These are phyloP conservation scores for Muscina levida DNA, from an alignment of 2,888 invertebrate genomes.

Conservation along the genomic window DNA sequence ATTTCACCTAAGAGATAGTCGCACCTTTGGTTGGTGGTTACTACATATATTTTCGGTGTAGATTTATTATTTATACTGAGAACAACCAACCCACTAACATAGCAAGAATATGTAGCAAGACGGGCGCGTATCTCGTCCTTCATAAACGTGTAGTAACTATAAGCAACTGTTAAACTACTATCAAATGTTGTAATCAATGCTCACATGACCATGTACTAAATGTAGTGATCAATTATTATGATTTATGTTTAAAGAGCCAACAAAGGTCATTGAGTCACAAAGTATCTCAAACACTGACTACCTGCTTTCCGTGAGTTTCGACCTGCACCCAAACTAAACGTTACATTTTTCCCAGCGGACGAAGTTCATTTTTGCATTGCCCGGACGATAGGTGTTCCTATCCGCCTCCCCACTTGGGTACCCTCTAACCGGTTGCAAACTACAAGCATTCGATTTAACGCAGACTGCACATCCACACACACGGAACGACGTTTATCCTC, in stretches of 20 bases:
- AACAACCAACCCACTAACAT: too few relatives aligned
- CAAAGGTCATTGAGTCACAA: conserved; percentile 39
- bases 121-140: too few relatives aligned
- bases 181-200: conserved; percentile 6
- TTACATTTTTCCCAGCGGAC: conserved; percentile 13
- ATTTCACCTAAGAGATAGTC: too few relatives aligned
- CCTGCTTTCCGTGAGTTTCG: too few relatives aligned
- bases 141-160: too few relatives aligned
- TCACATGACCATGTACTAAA: conserved; percentile 7
- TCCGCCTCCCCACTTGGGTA: background rate
- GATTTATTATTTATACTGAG: too few relatives aligned
- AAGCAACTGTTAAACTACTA: too few relatives aligned
- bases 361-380: background rate
- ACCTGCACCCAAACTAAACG: background rate
- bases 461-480: too few relatives aligned
- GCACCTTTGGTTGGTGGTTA: too few relatives aligned
- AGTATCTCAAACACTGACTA: conserved; percentile 20
- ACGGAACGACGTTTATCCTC: background rate
- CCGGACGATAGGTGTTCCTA: background rate
- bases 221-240: conserved; percentile 54
- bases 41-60: too few relatives aligned
- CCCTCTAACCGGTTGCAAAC: background rate
- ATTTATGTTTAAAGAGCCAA: conserved; percentile 58
- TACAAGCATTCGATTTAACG: conserved; percentile 1
- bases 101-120: too few relatives aligned